These are phyloP conservation scores for Petrosia ficiformis DNA, from an alignment of 37 sponge, comb jelly and placozoan species.

Conservation along the genomic window DNA sequence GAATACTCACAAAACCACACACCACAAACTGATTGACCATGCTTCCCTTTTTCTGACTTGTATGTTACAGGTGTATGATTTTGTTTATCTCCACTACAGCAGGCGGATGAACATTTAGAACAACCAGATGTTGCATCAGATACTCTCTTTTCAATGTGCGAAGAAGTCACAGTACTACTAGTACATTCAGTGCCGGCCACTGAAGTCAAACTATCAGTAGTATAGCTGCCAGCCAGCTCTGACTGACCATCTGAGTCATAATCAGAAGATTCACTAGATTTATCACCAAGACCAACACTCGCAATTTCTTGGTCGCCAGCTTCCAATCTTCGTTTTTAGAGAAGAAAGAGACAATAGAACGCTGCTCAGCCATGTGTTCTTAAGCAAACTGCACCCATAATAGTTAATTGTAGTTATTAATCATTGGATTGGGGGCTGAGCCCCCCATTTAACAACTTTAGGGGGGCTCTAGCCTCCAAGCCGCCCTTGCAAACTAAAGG, in stretches of 20 bases:
- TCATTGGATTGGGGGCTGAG: not conserved
- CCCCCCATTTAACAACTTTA: not conserved
- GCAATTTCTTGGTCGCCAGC: no score
- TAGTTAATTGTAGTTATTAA: not conserved
- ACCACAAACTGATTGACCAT: not conserved
- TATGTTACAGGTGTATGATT: not conserved
- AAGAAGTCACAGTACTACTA: not conserved
- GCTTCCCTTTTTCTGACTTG: not conserved
- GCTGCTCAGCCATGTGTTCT: not conserved
- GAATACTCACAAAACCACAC: constrained; percentile 20
- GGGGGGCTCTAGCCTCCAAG: not conserved
- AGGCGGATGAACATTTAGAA: not conserved
- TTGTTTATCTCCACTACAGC: not conserved
- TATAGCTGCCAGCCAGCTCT: not conserved
- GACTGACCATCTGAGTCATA: not conserved
- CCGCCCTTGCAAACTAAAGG: no score
- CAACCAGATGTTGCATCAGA: no score
- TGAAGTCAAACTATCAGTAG: not conserved
- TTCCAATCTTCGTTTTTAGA: not conserved
- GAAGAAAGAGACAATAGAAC: not conserved
- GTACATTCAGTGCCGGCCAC: not conserved
- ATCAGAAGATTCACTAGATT: constrained; percentile 3
- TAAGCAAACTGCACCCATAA: not conserved
- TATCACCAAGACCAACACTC: no score
- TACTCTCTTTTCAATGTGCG: not conserved